Conservation (phyloP, 37 sponge, comb jelly and placozoan genomes). For the Ephydatia muelleri region DNA sequence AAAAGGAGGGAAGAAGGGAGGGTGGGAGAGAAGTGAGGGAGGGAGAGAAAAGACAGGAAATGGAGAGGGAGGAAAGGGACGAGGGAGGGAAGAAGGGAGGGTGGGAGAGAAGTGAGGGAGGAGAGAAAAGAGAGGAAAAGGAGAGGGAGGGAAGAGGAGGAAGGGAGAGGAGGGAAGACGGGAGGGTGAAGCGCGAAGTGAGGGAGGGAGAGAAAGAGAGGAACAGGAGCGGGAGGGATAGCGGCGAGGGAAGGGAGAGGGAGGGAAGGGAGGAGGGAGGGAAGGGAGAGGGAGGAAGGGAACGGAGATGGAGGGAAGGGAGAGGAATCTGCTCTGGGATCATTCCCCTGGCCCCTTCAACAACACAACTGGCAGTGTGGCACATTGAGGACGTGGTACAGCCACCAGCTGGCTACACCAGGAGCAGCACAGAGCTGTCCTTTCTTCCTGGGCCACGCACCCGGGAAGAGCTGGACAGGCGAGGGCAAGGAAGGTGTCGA, state of each 20-base stretch:
- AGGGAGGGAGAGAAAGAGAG: constrained; percentile 8
- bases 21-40: no score
- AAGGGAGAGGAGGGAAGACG: neutral
- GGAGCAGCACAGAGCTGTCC: neutral
- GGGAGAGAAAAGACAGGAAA: no score
- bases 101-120: neutral
- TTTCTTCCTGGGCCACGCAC: neutral
- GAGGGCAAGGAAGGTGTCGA: neutral
- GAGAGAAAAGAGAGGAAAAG: neutral
- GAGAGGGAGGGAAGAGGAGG: no score
- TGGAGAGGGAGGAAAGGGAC: no score
- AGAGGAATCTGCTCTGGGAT: no score
- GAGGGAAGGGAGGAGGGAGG: constrained; percentile 4
- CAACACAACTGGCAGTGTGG: neutral
- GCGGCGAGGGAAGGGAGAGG: constrained; percentile 2
- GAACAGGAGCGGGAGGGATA: constrained; percentile 13
- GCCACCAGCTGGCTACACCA: neutral
- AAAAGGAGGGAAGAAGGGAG: no score
- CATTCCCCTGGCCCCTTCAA: no score
- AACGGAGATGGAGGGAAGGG: neutral
- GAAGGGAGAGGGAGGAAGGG: constrained; percentile 9
- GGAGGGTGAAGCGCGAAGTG: neutral
- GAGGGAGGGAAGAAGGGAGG: no score
- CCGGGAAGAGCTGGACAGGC: neutral
- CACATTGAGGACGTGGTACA: neutral